Evolutionary conservation across 1,140 invertebrate genomes (phyloP), one percentile per base, ranked within the genome.

Genomic region (Drosophila setifemur): DNA sequence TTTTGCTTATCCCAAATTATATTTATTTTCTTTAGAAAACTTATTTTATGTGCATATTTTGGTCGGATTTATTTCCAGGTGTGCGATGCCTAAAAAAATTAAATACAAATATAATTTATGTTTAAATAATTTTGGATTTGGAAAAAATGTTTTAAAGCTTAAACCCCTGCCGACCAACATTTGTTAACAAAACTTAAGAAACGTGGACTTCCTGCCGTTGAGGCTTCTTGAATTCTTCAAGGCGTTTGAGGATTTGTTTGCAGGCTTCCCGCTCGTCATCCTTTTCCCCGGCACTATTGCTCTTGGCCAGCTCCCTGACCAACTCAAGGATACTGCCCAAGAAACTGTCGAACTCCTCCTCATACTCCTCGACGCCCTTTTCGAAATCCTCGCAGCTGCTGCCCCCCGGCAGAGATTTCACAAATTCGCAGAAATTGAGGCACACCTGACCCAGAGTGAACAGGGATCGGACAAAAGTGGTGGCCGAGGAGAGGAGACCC

Each of bases 401-500:
- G 9, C 9, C 39, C 3, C n/a, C 7, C 5, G 14, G 14, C 3
- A 42, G 7, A 1, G 55, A 35, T 6, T 71, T 66, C 3, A 79
- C 19, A 14, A 37, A 75, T 12, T 21, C 29, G 8, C 67, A 61
- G 11, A 49, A 85, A 26, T 86, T 85, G 9, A 85, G 72, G 29
- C 81, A 86, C 11, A 81, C 40, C 9, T 73, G 67, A 0, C 75
- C 81, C 1, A 86, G 40, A 0, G 72, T 86, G 9, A 47, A 81
- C 5, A 86, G 11, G 4, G 75, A 35, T 3, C 68, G 42, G 8
- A 86, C 61, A 12, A 58, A 86, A 4, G 48, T 60, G n/a, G 44
- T 31, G 18, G 61, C 40, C 0, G 58, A 58, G 0, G 53, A 53
- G 14, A 63, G 37, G 2, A 86, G 45, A 7, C 61, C 70, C 0